Evolutionary conservation across 2,797 vertebrate genomes (phyloP).

Genomic region (Melanogrammus aeglefinus): DNA sequence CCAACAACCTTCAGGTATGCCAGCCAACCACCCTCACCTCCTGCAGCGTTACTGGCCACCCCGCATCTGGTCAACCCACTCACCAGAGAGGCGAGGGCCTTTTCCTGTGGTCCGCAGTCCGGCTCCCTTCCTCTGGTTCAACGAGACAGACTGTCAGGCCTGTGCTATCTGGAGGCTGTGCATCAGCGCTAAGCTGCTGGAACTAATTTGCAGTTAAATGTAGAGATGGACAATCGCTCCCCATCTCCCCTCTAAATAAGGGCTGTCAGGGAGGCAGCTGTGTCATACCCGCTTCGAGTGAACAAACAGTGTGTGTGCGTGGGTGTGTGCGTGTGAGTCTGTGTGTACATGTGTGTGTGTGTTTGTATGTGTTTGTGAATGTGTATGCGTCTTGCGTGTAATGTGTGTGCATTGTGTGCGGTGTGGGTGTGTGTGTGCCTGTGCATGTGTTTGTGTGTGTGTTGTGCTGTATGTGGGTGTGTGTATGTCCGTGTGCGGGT

Average conservation of each 20-base stretch:
- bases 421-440: too few species aligned
- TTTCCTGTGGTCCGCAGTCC: neutral
- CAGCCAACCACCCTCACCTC: too few species aligned
- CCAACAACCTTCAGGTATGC: too few species aligned
- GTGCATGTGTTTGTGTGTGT: neutral
- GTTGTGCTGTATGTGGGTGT: neutral
- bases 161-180: neutral
- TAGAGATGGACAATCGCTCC: neutral
- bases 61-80: too few species aligned
- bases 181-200: neutral
- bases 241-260: neutral
- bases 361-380: neutral
- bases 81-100: neutral
- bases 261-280: neutral
- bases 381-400: neutral
- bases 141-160: neutral
- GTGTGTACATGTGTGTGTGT: neutral
- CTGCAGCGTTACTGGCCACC: too few species aligned
- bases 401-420: neutral
- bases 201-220: constrained; percentile 8
- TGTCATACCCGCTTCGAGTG: neutral
- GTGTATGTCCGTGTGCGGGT: neutral
- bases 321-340: neutral
- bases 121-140: neutral
- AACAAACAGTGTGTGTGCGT: neutral